Conservation (phyloP, 2,113 vertebrate species). For the Ginglymostoma cirratum region DNA sequence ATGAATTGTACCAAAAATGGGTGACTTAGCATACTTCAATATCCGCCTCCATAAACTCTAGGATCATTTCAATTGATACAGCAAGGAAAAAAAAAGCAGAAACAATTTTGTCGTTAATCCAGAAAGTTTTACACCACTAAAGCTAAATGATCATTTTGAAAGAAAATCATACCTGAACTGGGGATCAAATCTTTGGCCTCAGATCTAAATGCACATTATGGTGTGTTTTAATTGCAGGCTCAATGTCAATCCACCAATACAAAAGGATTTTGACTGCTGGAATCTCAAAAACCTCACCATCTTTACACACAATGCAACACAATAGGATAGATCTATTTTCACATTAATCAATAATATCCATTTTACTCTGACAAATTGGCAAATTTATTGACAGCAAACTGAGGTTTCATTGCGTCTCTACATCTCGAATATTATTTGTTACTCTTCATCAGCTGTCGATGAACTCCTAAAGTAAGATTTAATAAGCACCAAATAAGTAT, state of each 20-base stretch:
- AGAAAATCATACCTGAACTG: neutral
- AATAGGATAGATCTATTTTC: neutral
- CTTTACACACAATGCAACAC: neutral
- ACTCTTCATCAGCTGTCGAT: neutral
- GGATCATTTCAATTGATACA: neutral
- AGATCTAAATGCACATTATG: neutral
- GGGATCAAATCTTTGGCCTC: neutral
- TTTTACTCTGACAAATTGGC: neutral
- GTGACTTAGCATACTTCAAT: neutral
- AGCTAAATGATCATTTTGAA: constrained; percentile 7
- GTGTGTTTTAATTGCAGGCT: neutral
- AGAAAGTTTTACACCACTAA: neutral
- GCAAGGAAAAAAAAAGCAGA: neutral
- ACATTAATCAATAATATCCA: neutral
- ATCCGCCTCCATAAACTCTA: neutral
- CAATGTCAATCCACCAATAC: neutral
- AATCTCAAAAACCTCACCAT: neutral
- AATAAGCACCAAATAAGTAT: neutral
- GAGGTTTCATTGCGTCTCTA: neutral
- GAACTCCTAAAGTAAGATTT: neutral
- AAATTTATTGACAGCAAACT: neutral
- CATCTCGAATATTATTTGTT: neutral
- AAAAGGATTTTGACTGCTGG: neutral
- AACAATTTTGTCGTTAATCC: neutral
- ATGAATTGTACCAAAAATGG: neutral